Conservation (phyloP, 2,797 vertebrate species). For the Galago senegalensis region DNA sequence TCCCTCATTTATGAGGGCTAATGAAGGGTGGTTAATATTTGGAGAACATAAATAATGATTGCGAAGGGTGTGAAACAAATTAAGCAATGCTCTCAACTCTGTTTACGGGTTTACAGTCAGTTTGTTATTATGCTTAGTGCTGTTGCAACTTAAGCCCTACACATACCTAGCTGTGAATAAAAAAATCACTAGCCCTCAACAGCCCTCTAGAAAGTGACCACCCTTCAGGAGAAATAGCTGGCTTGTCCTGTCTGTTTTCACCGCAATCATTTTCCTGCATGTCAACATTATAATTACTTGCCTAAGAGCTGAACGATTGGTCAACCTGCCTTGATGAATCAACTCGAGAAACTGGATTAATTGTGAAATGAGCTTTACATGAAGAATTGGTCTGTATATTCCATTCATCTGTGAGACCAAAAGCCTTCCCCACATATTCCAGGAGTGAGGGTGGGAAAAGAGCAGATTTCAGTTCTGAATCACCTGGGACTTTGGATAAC, state of each 20-base stretch:
- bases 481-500: background rate
- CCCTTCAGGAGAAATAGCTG: background rate
- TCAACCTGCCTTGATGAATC: constrained; percentile 67
- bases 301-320: constrained; percentile 64
- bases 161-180: background rate
- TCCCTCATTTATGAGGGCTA: background rate
- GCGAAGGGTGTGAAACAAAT: background rate
- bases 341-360: constrained; percentile 56
- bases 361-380: background rate
- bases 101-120: background rate
- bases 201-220: background rate
- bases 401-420: background rate
- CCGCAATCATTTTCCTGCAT: constrained; percentile 22
- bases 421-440: background rate
- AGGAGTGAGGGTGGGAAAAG: background rate
- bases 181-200: background rate
- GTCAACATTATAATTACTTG: constrained; percentile 45
- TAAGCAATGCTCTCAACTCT: background rate
- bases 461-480: constrained; percentile 28
- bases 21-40: constrained; percentile 21
- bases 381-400: constrained; percentile 16
- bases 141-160: background rate
- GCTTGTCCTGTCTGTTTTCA: constrained; percentile 59
- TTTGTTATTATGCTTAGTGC: background rate
- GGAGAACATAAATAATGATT: background rate